phyloP scores from a whole-genome alignment of 2,888 invertebrate species.

The Galerucella nymphaeae region DNA sequence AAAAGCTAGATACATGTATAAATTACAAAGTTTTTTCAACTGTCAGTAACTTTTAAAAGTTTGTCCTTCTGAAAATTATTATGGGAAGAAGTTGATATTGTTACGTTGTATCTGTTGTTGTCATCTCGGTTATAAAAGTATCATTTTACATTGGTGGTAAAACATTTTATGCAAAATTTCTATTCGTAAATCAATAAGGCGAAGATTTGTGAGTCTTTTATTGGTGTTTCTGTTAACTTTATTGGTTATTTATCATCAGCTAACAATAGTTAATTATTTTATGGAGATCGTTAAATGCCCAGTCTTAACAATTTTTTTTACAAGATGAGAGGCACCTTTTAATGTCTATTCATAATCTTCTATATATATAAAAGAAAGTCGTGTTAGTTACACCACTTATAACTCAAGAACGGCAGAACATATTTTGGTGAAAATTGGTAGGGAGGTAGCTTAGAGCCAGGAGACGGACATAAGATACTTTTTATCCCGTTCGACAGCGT shows the following conservation, averaged over 20 bases:
- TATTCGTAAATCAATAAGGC: constrained; percentile 38
- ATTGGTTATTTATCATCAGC: neutral
- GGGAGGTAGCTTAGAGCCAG: too few species aligned
- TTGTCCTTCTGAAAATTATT: constrained; percentile 36
- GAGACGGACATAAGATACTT: too few species aligned
- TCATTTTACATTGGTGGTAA: constrained; percentile 38
- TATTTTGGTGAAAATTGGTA: too few species aligned
- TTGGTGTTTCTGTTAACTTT: neutral
- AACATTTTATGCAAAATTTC: constrained; percentile 42
- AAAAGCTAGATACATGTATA: constrained; percentile 28
- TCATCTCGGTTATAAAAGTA: constrained; percentile 41
- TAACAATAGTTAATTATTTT: neutral
- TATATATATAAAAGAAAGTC: too few species aligned
- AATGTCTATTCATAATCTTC: too few species aligned
- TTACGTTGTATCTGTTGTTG: constrained; percentile 36
- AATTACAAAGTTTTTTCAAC: constrained; percentile 26
- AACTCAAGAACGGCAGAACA: too few species aligned
- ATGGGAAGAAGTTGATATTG: constrained; percentile 32
- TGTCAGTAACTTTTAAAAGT: constrained; percentile 26
- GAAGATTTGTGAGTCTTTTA: neutral
- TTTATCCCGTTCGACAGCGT: too few species aligned
- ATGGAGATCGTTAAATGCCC: neutral
- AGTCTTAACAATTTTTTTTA: neutral
- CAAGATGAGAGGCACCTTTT: neutral
- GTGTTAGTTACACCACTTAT: too few species aligned